Evolutionary conservation across 1,140 invertebrate genomes (phyloP), one percentile per base, ranked within the genome.

Genomic region (Macrobrachium nipponense): DNA sequence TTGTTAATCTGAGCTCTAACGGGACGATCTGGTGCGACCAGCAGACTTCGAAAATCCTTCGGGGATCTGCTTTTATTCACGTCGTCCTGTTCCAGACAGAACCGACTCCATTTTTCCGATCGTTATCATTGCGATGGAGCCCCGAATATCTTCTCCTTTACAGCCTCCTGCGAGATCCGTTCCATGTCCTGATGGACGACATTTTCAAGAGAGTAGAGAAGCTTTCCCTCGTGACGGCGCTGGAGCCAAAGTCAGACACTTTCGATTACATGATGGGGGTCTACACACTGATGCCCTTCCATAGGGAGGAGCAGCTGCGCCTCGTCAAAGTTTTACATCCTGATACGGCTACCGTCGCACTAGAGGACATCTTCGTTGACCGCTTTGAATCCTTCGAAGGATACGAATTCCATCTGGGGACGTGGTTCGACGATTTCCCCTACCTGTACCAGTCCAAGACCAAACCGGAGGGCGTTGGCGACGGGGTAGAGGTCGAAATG

Each of bases 401-500:
- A 12, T 81, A 81, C 44, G 58, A 68, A 51, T 81, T 81, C 23
- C 43, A 58, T 12, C 64, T 81, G 7, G 80, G 64, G 0, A 81
- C 80, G 0, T 81, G 80, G 80, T 59, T 70, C 11, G 80, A 81
- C 44, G 80, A 81, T 27, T 70, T 18, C 44, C 80, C 80, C 4
- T 81, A 70, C 66, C 80, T 81, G 18, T 58, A 81, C 23, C 80
- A 81, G 43, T 68, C 80, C 14, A 51, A 51, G 66, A 59, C 36
- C 10, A 44, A 70, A 8, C 64, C 80, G 5, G 80, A 75, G 27
- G 80, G 80, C 0, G 44, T 60, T 36, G 73, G 79, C 8, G 80
- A 66, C 15, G 86, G 86, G 18, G 60, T 77, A 12, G 80, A 76
- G 27, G 80, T 82, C 11, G 80, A 82, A 43, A 87, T 87, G 18